Percentiles rank a stretch among this genome's conserved stretches.
Conservation (phyloP, 2,888 invertebrate species). For the Shargacucullia verbasci region DNA sequence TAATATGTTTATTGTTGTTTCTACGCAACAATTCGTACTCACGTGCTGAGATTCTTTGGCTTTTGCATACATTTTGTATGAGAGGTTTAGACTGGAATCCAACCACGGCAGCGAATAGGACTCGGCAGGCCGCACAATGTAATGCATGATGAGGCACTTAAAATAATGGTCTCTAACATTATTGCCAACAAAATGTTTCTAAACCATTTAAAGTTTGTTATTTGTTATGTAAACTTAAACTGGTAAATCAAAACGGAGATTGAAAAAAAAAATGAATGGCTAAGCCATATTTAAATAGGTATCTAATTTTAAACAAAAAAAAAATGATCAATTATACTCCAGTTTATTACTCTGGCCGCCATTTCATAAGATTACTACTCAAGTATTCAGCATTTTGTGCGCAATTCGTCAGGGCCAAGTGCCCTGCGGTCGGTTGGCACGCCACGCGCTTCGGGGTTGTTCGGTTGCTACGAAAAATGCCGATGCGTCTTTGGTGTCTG, state of each 20-base stretch:
- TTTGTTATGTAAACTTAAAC: too few species aligned
- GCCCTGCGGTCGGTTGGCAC: slow-evolving; percentile 2
- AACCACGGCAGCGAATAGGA: slow-evolving; percentile 25
- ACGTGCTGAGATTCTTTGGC: slow-evolving; percentile 48
- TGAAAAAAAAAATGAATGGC: too few species aligned
- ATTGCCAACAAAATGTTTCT: slow-evolving; percentile 19
- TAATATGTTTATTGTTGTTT: slow-evolving; percentile 60
- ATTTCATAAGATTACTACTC: slow-evolving; percentile 44
- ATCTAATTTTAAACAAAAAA: slow-evolving; percentile 42
- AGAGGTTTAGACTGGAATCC: slow-evolving; percentile 40
- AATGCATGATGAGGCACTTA: slow-evolving; percentile 26
- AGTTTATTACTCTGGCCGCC: slow-evolving; percentile 49
- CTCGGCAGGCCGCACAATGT: slow-evolving; percentile 8
- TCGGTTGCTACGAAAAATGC: slow-evolving; percentile 1
- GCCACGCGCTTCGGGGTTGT: background rate
- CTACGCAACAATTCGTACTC: slow-evolving; percentile 50
- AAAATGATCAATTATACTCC: slow-evolving; percentile 50
- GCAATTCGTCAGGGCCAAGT: slow-evolving; percentile 24
- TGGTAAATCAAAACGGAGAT: too few species aligned
- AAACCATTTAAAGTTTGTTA: slow-evolving; percentile 5
- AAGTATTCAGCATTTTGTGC: slow-evolving; percentile 42
- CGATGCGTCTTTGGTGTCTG: background rate
- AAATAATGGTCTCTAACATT: too few species aligned
- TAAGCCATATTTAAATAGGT: slow-evolving; percentile 45
- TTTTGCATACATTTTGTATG: slow-evolving; percentile 50